Evolutionary conservation across 2,113 vertebrate genomes (phyloP), one percentile per base, ranked within the genome.

Genomic region (Oostethus manadensis): DNA sequence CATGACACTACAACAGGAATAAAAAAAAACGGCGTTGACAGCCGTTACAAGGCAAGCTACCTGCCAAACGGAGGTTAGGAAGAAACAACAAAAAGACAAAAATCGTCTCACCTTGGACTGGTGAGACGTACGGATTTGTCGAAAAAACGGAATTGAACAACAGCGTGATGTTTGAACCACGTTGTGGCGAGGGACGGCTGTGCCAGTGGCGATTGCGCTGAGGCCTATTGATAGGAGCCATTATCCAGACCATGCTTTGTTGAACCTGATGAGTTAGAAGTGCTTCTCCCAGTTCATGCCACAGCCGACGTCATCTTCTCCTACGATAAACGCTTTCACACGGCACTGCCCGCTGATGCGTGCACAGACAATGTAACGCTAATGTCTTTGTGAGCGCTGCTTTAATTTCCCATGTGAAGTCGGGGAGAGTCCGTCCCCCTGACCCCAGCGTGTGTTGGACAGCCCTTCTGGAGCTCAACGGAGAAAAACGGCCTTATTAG

Each of bases 401-500:
- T 82, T 87, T 86, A 83, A 87, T 85, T 87, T 87, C 79, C 83
- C 79, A 70, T 71, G 73, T 66, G 83, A 70, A 69, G 74, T 73
- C 64, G 26, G 55, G 68, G 59, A 59, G 51, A 58, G 73, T 60
- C 66, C 65, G 58, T 78, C 79, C 81, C 64, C 56, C 74, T 77
- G 77, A 81, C 82, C 84, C 74, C 22, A 68, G 67, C 60, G 57
- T 60, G 91, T 90, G 90, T 92, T 86, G 91, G 92, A 92, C 91
- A 93, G 93, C 92, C 88, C 90, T 88, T 93, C 84, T 74, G 90
- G 92, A 93, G 92, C 92, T 92, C 89, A 87, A 89, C 81, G 84
- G 92, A 93, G 92, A 94, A 95, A 87, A 95, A 94, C 91, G 92
- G 91, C 92, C 92, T 94, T 96, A 95, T 96, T 97, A 97, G 93